These are phyloP conservation scores for Apeltes quadracus DNA, from an alignment of 2,113 vertebrate genomes.

Conservation along the genomic window DNA sequence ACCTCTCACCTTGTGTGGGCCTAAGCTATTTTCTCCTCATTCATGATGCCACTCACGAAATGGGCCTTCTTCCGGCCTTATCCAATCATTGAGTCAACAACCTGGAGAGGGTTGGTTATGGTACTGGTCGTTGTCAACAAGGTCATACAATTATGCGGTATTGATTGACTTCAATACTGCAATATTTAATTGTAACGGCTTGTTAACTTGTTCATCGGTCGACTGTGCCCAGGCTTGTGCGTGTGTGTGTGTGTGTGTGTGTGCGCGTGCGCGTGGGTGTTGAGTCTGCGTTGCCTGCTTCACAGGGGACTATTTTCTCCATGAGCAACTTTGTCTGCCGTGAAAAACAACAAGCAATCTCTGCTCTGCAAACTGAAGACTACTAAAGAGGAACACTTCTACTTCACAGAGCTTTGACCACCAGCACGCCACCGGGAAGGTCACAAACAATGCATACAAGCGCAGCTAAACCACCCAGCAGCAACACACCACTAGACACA, in stretches of 20 bases:
- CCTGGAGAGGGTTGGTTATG: conserved; percentile 9
- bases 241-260: conserved; percentile 16
- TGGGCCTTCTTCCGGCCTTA: conserved; percentile 12
- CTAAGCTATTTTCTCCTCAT: conserved; percentile 13
- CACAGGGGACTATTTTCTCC: conserved; percentile 69
- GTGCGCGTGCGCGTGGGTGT: conserved; percentile 25
- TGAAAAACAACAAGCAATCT: conserved; percentile 53
- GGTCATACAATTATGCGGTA: background rate
- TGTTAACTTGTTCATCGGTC: conserved; percentile 15
- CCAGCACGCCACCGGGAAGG: conserved; percentile 45
- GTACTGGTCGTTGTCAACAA: conserved; percentile 12
- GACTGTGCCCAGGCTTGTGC: conserved; percentile 11
- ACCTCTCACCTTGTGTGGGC: conserved; percentile 31
- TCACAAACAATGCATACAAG: conserved; percentile 42
- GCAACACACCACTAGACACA: background rate
- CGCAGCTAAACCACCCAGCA: conserved; percentile 21
- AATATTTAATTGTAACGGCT: conserved; percentile 8
- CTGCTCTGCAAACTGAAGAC: conserved; percentile 56
- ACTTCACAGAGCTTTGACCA: conserved; percentile 65
- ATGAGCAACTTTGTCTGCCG: conserved; percentile 61
- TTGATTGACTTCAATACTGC: background rate
- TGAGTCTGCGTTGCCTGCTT: conserved; percentile 33
- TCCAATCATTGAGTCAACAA: background rate
- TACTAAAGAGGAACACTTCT: conserved; percentile 60
- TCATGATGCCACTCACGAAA: conserved; percentile 30